Conservation (phyloP, 2,113 vertebrate species). For the Syrrhaptes paradoxus region DNA sequence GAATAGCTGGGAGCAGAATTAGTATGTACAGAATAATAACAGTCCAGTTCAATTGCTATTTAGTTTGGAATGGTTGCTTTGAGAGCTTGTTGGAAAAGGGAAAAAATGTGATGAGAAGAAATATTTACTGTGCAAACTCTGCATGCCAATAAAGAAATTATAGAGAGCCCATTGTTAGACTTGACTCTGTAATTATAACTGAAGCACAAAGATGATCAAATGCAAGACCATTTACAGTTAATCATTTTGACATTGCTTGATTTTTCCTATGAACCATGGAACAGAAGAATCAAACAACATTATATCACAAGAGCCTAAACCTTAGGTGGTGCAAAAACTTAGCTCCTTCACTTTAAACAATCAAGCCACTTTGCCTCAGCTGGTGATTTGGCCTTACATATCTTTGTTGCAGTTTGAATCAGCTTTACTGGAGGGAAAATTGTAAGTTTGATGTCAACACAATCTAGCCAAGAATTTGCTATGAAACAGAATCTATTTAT, state of each 20-base stretch:
- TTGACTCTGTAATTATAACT: constrained; percentile 48
- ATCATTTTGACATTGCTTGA: constrained; percentile 41
- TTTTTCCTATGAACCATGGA: not conserved
- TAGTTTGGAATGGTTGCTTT: constrained; percentile 57
- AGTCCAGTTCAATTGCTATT: constrained; percentile 57
- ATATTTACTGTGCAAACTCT: constrained; percentile 37
- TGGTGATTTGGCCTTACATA: not conserved
- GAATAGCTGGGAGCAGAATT: constrained; percentile 57
- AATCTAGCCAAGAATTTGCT: not conserved
- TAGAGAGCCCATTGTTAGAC: constrained; percentile 40
- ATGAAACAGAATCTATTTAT: not conserved
- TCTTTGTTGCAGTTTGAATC: not conserved
- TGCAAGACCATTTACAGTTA: constrained; percentile 29
- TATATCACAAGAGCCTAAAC: not conserved
- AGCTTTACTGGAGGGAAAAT: constrained; percentile 9
- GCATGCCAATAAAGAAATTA: constrained; percentile 63
- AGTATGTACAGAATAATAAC: constrained; percentile 53
- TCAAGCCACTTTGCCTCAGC: not conserved
- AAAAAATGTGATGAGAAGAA: not conserved
- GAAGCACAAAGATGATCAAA: constrained; percentile 58
- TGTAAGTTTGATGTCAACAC: not conserved
- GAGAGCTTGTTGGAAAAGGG: constrained; percentile 41
- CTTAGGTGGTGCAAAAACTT: constrained; percentile 33
- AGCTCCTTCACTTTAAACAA: not conserved
- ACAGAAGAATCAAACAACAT: constrained; percentile 8